Evolutionary conservation across 2,888 invertebrate genomes (phyloP), one percentile per base, ranked within the genome.

Genomic region (Leptinotarsa juncta): DNA sequence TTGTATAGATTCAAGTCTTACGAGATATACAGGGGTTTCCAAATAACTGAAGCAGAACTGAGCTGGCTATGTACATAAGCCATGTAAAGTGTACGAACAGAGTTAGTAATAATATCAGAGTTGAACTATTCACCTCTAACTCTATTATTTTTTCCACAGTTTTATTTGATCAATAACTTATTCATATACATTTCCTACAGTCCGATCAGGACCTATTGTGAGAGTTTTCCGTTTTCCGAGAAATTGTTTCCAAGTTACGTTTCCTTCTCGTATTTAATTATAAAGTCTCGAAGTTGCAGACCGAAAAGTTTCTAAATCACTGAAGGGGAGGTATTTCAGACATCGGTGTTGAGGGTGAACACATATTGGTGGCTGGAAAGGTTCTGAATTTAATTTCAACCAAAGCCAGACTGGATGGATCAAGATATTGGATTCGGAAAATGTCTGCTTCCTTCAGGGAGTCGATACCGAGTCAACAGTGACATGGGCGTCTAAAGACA

Each of bases 351-450:
- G 26, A 62, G 62, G 67, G 79, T 76, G 82, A 82, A 82, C 81
- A 81, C 82, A 82, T 84, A 84, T 83, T 83, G 62, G 81, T 81
- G 82, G 79, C 81, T 84, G 84, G 84, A 85, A 84, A 84, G 85
- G 81, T 83, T 80, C 81, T 77, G 84, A 86, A 86, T 86, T 86
- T 82, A 86, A 86, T 85, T 85, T 85, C 79, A 82, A 55, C 60
- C 75, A 32, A 7, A 32, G 62, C 42, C 32, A 62, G 62, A 62
- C 62, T 68, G 70, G 72, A 71, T 73, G 77, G 57, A 77, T 77
- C 79, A 79, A 80, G 81, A 85, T 83, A 85, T 84, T 84, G 84
- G 83, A 83, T 85, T 85, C 84, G 85, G 84, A 85, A 85, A 85
- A 84, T 84, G 83, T 82, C 83, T 80, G 82, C 85, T 84, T 85